Evolutionary conservation across 2,888 invertebrate species (phyloP), one percentile per base, ranked within the genome.

Genomic region (Koerneria pararmatus): DNA sequence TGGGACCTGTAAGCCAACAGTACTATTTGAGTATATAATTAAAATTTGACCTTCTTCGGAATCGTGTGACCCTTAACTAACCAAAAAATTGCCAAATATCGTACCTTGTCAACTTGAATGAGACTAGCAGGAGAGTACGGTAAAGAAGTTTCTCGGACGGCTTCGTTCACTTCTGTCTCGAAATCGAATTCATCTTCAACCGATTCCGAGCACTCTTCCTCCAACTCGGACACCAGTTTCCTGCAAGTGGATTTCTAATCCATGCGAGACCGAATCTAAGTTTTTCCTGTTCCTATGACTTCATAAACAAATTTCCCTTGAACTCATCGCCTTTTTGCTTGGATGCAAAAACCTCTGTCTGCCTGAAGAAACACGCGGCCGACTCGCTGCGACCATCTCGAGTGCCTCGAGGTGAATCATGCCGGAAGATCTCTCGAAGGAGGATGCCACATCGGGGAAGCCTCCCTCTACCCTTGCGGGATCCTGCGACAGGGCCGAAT

Each of bases 351-450:
- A 67, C 70, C 68, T 64, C n/a, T 64, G 57, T 24, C 63, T 56
- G 34, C 64, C 65, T 22, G 41, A 37, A 8, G 27, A 53, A 19
- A 64, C 41, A 54, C 61, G 64, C 72, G 87, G 88, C 65, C 90
- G 90, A 84, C 92, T 91, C 73, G 89, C 89, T 0, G 93, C 92
- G 2, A 94, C 85, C 89, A 93, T 91, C 85, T 94, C 93, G 54
- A 94, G 84, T 0, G 93, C 93, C 86, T 94, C 94, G 69, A 93
- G 86, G 83, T 93, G 92, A 0, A 92, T 91, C 64, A 93, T 85
- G 15, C 91, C 88, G 88, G 82, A 31, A 84, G 84, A 65, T 32
- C 66, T 65, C 48, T 75, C 77, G 61, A 77, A 77, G 22, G 60
- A 49, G 8, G 67, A 67, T 1, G 67, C 67, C 62, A 76, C 68